phyloP scores from a whole-genome alignment of 2,888 invertebrate species.

The Diploptera punctata region DNA sequence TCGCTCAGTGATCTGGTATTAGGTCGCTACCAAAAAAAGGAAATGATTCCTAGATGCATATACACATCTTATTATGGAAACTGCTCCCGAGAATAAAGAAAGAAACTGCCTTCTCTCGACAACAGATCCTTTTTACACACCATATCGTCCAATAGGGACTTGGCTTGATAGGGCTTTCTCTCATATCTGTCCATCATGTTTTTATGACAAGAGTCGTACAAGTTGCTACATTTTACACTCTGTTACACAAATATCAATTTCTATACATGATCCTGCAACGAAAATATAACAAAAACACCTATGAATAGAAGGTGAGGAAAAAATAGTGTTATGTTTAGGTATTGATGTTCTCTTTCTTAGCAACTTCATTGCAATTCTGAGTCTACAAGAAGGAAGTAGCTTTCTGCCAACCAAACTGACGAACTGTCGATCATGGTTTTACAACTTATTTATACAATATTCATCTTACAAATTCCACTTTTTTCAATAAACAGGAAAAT shows the following conservation, averaged over 20 bases:
- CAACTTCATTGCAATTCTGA: no score
- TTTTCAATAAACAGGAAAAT: no score
- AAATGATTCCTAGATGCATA: background rate
- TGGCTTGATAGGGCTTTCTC: background rate
- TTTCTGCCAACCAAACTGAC: background rate
- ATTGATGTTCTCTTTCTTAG: no score
- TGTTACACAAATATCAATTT: constrained; percentile 26
- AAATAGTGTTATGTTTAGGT: no score
- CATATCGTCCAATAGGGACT: constrained; percentile 2
- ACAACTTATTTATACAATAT: constrained; percentile 21
- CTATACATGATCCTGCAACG: constrained; percentile 6
- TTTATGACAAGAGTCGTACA: constrained; percentile 27
- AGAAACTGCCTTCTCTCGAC: background rate
- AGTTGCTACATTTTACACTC: constrained; percentile 30
- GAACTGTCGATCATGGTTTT: constrained; percentile 5
- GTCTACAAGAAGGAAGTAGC: background rate
- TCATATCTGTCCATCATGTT: constrained; percentile 27
- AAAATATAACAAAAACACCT: background rate
- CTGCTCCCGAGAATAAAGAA: background rate
- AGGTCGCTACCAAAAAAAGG: background rate
- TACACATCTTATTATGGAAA: background rate
- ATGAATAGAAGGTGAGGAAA: no score
- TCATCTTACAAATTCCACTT: constrained; percentile 15
- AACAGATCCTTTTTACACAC: constrained; percentile 10
- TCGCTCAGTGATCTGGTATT: no score